Conservation (phyloP, 2,888 invertebrate genomes). For the Orthonychiurus folsomi region DNA sequence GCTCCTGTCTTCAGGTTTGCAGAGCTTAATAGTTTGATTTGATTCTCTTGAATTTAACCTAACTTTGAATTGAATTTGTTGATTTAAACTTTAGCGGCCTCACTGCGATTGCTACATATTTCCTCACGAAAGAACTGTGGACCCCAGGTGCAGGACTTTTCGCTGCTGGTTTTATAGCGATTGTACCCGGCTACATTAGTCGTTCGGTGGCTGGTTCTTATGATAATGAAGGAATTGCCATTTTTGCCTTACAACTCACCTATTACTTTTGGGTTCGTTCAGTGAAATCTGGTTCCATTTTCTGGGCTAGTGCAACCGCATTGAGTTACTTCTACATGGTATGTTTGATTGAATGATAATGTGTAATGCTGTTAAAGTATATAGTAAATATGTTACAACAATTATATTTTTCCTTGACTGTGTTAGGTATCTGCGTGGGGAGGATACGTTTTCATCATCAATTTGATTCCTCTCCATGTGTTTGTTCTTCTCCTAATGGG, state of each 20-base stretch:
- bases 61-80: constrained; percentile 4
- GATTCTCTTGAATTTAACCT: background rate
- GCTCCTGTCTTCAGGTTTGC: constrained; percentile 90
- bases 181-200: constrained; percentile 97
- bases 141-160: constrained; percentile 91
- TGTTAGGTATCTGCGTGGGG: constrained; percentile 98
- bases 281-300: constrained; percentile 93
- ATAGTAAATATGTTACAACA: too few species aligned
- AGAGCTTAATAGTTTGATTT: constrained; percentile 2
- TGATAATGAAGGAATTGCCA: constrained; percentile 99
- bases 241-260: constrained; percentile 97
- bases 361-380: background rate
- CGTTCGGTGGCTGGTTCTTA: constrained; percentile 98
- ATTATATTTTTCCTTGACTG: background rate
- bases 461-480: constrained; percentile 95
- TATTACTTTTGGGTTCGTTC: constrained; percentile 92
- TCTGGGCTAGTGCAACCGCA: constrained; percentile 89
- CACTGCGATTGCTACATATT: constrained; percentile 93
- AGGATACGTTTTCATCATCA: constrained; percentile 98
- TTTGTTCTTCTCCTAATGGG: constrained; percentile 92
- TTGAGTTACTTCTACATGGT: constrained; percentile 99
- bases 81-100: constrained; percentile 62
- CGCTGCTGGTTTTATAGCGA: constrained; percentile 97
- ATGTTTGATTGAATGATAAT: constrained; percentile 42
- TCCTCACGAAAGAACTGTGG: constrained; percentile 96